phyloP scores from a whole-genome alignment of 2,888 invertebrate species.

The Rhimphoctona megacephalus region DNA sequence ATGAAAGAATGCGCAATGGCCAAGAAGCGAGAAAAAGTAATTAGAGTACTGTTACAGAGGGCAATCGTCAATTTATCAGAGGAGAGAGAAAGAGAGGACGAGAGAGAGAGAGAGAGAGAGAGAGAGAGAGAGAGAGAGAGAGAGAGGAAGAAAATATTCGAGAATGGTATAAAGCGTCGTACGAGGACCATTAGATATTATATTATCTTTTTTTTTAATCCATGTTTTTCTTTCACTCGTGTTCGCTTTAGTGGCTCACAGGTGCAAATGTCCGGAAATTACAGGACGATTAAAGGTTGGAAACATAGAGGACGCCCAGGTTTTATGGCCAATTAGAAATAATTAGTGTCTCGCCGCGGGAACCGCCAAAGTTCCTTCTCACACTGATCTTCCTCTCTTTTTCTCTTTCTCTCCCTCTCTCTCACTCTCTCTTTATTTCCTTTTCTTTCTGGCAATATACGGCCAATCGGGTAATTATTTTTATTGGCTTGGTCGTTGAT shows the following conservation, averaged over 20 bases:
- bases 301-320: conserved; percentile 57
- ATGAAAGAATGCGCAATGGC: conserved; percentile 24
- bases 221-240: conserved; percentile 20
- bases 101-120: neutral
- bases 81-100: conserved; percentile 12
- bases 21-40: conserved; percentile 49
- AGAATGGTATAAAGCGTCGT: conserved; percentile 28
- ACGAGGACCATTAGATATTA: conserved; percentile 45
- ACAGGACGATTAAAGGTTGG: conserved; percentile 60
- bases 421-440: neutral
- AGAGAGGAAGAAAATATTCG: conserved; percentile 16
- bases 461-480: conserved; percentile 59
- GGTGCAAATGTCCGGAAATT: conserved; percentile 62
- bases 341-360: conserved; percentile 61
- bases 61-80: conserved; percentile 51
- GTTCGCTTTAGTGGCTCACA: conserved; percentile 38
- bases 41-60: conserved; percentile 59
- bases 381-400: conserved; percentile 37
- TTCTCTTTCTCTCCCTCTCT: neutral
- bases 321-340: conserved; percentile 68
- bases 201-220: conserved; percentile 35
- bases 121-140: neutral
- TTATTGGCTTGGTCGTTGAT: conserved; percentile 38
- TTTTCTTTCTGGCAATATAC: conserved; percentile 10
- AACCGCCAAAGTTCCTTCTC: conserved; percentile 62